Conservation (phyloP, 2,797 vertebrate species). For the Streptopelia turtur region DNA sequence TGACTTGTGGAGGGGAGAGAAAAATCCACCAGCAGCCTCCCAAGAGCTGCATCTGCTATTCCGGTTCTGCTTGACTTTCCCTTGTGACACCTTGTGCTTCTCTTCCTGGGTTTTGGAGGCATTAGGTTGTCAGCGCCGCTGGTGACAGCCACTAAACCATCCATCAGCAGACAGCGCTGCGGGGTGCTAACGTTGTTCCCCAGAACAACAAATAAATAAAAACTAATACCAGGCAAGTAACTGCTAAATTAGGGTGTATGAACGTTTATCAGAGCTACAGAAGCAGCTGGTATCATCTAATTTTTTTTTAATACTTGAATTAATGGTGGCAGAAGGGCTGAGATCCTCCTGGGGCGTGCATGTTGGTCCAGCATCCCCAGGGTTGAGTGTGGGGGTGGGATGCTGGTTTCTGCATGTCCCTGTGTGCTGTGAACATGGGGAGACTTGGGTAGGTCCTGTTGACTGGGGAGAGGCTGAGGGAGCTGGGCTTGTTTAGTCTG, state of each 20-base stretch:
- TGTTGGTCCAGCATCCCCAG: too few relatives aligned
- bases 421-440: accelerated
- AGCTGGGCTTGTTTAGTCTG: too few relatives aligned
- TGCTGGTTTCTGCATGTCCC: background rate
- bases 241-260: background rate
- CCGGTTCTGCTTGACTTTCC: background rate
- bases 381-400: background rate
- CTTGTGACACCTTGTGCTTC: background rate
- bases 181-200: background rate
- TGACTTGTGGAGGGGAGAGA: background rate
- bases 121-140: background rate
- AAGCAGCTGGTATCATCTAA: background rate
- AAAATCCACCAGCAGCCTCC: background rate
- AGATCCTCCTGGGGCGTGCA: background rate
- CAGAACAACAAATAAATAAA: background rate
- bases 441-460: background rate
- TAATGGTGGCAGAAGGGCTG: background rate
- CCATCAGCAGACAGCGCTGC: background rate
- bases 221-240: background rate
- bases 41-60: background rate
- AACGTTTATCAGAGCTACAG: background rate
- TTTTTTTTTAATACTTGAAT: background rate
- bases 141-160: background rate
- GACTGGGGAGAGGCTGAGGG: background rate
- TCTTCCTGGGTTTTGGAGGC: background rate